Conservation (phyloP, 2,888 invertebrate genomes). For the Polylopha cassiicola region DNA sequence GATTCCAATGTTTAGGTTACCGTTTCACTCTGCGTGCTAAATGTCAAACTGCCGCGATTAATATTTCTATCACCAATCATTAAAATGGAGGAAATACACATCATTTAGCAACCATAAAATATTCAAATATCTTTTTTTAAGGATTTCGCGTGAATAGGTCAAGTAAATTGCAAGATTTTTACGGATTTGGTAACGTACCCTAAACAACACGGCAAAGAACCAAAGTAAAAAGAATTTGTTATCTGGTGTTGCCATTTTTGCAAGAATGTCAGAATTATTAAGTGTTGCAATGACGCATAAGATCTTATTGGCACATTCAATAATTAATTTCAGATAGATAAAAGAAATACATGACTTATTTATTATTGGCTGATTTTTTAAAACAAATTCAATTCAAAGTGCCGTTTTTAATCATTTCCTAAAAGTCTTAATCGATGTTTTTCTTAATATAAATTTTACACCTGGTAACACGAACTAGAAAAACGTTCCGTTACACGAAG, state of each 20-base stretch:
- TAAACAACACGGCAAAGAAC: slow-evolving; percentile 74
- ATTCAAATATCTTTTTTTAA: slow-evolving; percentile 31
- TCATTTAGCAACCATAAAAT: slow-evolving; percentile 32
- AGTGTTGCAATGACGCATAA: background rate
- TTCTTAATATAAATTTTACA: too few species aligned
- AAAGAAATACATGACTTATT: too few species aligned
- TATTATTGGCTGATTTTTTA: too few species aligned
- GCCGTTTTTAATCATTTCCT: too few species aligned
- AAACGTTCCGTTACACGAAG: too few species aligned
- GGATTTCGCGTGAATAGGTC: slow-evolving; percentile 31
- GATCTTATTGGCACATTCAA: too few species aligned
- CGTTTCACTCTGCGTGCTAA: slow-evolving; percentile 55
- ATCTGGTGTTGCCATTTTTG: slow-evolving; percentile 43
- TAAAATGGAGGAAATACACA: slow-evolving; percentile 53
- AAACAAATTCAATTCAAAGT: too few species aligned
- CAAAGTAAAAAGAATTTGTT: slow-evolving; percentile 64
- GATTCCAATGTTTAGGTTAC: slow-evolving; percentile 59
- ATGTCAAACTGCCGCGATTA: slow-evolving; percentile 60
- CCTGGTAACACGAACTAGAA: too few species aligned
- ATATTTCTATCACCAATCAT: slow-evolving; percentile 43
- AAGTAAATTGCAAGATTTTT: slow-evolving; percentile 50
- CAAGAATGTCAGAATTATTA: too few species aligned
- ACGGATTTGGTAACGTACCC: slow-evolving; percentile 70
- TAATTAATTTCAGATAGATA: too few species aligned
- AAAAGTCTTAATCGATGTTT: too few species aligned